Evolutionary conservation across 2,797 vertebrate genomes (phyloP), one percentile per base, ranked within the genome.

Genomic region (Pyrocephalus nanus): DNA sequence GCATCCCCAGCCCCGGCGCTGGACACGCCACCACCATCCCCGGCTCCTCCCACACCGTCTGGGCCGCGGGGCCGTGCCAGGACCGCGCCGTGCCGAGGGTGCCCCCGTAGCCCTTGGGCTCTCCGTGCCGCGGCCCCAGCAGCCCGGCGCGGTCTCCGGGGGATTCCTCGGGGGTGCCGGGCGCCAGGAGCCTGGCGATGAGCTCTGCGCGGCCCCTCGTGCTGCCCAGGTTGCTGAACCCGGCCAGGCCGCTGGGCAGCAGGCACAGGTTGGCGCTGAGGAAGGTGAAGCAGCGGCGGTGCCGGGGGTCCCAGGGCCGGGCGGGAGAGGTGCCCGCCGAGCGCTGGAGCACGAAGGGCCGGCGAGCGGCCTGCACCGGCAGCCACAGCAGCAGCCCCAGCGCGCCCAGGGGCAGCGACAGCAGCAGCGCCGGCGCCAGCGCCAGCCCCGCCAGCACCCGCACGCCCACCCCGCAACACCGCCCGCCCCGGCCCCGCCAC

Each of bases 381-480:
- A 72, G 30, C 12, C 23, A 20, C 34, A 70, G 15, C 4, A 32
- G 3, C 48, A 70, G 20, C 15, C 0, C 32, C 54, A n/a, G 54
- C 3, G 22, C 13, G 4, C 51, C 32, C 30, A 12, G 30, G 2
- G 23, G 69, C 69, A 72, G 38, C 12, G 30, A 20, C 27, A 70
- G 15, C 4, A 32, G 3, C 48, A 70, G 20, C 15, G 0, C 32
- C 54, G n/a, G 54, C 2, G 12, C 13, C 54, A 57, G 54, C 6
- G 5, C 27, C 23, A 23, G 51, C 0, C 17, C 51, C 23, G 2
- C 2, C 51, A 55, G 12, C 0, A 4, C 30, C 22, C 51, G 22
- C 0, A 4, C 1, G 4, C 9, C 51, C 17, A n/a, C 4, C 3
- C 6, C 51, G 1, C 26, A 3, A 6, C 23, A 53, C 6, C 2